Base-by-base conservation (phyloP, 2,797 vertebrate genomes). In the Sebastolobus alascanus region DNA sequence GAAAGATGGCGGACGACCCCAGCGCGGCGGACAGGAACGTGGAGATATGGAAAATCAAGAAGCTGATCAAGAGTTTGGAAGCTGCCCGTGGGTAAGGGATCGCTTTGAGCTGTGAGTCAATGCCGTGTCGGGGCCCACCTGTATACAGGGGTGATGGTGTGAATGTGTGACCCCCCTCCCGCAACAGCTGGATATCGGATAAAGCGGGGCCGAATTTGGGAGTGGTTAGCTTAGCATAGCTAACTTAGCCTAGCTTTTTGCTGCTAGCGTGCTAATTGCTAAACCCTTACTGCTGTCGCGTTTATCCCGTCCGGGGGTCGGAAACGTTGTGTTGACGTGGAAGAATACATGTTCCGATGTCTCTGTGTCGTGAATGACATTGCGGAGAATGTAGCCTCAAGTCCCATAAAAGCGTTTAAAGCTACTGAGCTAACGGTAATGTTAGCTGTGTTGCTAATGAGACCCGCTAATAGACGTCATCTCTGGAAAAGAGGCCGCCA, bases 31-130 rank as follows among this genome's bases (percentile, higher is more conserved):
- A 99, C 93, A 97, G 98, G 96, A 99, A 99, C 96, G 98, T 99
- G 97, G 98, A 99, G 94, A 99, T 99, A 93, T 99, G 98, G 98
- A 99, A 99, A 96, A 99, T 99, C 96, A 99, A 99, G 96, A 99
- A 99, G 95, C 98, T 99, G 94, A 99, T 99, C 89, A 99, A 98
- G 96, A 99, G 98, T 97, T 96, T 99, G 93, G 97, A 99, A 94
- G 98, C 98, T 85, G 98, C 98, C 86, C 96, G 98, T 78, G 98
- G 98, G 98, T 99, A 95, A 95, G 97, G 50, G 65, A 61, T 59
- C 5, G 2, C 8, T 65, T 46, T 50, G 5, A 46, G 25, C 2
- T 4, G 29, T 5, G 22, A 74, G 37, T 66, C 13, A 18, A 68
- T 46, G 2, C 4, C 0, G 4, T 22, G 43, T 10, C 9, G 1